Evolutionary conservation across 2,113 vertebrate genomes (phyloP).

Genomic region (Odontophorus gujanensis): DNA sequence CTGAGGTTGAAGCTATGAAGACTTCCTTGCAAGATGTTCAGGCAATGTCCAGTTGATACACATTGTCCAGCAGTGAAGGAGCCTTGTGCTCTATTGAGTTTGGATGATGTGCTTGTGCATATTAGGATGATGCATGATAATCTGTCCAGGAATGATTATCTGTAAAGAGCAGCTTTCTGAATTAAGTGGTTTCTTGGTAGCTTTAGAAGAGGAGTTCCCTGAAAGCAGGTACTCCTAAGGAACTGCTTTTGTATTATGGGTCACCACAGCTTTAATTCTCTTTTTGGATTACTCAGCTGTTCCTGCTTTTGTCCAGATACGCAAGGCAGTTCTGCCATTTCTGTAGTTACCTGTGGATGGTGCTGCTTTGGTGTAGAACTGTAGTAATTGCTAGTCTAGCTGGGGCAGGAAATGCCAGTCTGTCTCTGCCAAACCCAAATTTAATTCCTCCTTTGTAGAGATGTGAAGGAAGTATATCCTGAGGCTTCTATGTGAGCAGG

Average conservation of each 20-base stretch:
- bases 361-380: accelerated
- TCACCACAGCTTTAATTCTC: neutral
- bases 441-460: neutral
- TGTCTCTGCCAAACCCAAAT: neutral
- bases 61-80: neutral
- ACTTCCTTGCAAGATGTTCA: neutral
- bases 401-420: neutral
- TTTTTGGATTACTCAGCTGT: neutral
- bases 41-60: neutral
- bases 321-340: neutral
- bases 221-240: neutral
- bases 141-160: neutral
- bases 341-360: neutral
- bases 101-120: neutral
- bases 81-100: neutral
- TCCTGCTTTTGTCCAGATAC: neutral
- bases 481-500: neutral
- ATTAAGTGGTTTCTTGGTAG: neutral
- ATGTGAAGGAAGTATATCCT: neutral
- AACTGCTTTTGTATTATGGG: neutral
- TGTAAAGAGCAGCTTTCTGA: neutral
- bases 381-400: neutral
- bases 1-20: neutral
- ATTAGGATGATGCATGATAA: neutral
- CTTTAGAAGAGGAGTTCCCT: neutral